Evolutionary conservation across 2,113 vertebrate genomes (phyloP).

Genomic region (Zosterops lateralis): DNA sequence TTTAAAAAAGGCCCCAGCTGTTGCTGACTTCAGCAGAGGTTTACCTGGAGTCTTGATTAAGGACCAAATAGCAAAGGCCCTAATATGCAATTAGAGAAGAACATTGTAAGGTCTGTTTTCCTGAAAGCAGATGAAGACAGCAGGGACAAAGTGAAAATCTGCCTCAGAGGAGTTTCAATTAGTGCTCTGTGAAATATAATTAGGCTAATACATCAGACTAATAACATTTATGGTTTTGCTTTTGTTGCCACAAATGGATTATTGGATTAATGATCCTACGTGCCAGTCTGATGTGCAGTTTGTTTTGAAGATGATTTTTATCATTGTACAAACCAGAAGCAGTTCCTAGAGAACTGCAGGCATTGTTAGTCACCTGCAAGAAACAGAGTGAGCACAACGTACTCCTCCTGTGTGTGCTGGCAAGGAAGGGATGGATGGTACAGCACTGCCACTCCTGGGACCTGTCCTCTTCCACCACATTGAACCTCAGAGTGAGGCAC

Average conservation of each 20-base stretch:
- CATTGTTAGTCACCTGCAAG: neutral
- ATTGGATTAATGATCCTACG: conserved; percentile 20
- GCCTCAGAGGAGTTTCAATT: conserved; percentile 24
- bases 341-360: neutral
- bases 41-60: neutral
- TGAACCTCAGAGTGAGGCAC: neutral
- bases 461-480: neutral
- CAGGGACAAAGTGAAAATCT: neutral
- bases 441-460: rapidly evolving
- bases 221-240: neutral
- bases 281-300: neutral
- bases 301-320: neutral
- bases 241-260: conserved; percentile 37
- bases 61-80: neutral
- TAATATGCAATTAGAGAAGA: conserved; percentile 25
- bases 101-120: neutral
- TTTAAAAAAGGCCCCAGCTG: neutral
- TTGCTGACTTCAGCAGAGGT: neutral
- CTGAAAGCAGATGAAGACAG: neutral
- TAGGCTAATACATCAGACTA: conserved; percentile 7
- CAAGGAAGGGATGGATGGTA: no score
- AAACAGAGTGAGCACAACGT: rapidly evolving
- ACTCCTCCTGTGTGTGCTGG: rapidly evolving
- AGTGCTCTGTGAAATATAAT: neutral
- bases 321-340: neutral